Percentiles rank a stretch among this genome's conserved stretches.
Evolutionary conservation across 1,140 invertebrate species (phyloP).

Genomic region (Schlechtendalia chinensis): DNA sequence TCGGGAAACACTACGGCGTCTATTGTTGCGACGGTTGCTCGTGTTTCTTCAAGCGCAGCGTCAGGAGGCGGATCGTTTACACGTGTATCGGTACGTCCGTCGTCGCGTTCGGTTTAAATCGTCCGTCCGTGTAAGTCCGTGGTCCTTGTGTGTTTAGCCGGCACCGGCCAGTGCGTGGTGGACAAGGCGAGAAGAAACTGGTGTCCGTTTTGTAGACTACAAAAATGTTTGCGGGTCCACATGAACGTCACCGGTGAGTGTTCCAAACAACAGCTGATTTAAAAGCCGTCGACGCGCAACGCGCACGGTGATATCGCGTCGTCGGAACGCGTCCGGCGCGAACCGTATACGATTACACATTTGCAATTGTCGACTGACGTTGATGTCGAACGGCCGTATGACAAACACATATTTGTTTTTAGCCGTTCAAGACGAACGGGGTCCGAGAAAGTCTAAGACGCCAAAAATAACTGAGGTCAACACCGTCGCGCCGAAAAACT

Average conservation of each 20-base stretch:
- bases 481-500: not conserved
- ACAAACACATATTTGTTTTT: slow-evolving; percentile 49
- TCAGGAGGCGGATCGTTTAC: slow-evolving; percentile 69
- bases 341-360: no score
- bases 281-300: no score
- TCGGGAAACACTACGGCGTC: slow-evolving; percentile 84
- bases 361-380: no score
- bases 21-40: slow-evolving; percentile 86
- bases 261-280: no score
- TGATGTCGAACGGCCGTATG: no score
- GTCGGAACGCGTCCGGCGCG: no score
- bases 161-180: slow-evolving; percentile 71
- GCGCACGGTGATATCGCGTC: no score
- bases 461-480: slow-evolving; percentile 4
- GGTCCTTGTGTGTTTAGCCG: slow-evolving; percentile 60
- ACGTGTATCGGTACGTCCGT: slow-evolving; percentile 69
- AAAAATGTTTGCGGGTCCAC: slow-evolving; percentile 73
- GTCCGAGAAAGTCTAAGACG: slow-evolving; percentile 62
- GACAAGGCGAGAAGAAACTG: slow-evolving; percentile 83
- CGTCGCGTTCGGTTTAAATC: not conserved
- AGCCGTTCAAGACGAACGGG: slow-evolving; percentile 79
- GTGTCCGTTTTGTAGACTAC: slow-evolving; percentile 80
- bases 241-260: slow-evolving; percentile 75
- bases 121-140: no score
- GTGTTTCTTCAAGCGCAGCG: slow-evolving; percentile 83